These are phyloP conservation scores for Boloria euphrosyne DNA, from an alignment of 2,888 invertebrate species.

Conservation along the genomic window DNA sequence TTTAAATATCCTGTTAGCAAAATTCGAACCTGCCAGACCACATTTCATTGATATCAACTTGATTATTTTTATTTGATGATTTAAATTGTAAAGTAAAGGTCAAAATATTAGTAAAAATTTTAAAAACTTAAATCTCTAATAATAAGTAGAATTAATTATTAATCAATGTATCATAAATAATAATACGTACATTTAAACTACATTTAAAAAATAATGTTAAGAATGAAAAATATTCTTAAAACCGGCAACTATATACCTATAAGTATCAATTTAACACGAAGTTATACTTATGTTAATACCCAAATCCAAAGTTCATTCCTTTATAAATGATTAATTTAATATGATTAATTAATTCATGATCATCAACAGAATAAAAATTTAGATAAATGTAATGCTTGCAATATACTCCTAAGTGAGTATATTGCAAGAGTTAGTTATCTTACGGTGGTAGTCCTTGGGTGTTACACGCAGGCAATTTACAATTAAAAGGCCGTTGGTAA, in stretches of 20 bases:
- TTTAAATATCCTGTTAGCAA: constrained; percentile 27
- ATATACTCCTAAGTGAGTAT: not conserved
- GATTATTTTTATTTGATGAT: not conserved
- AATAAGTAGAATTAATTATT: too few relatives aligned
- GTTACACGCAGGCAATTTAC: constrained; percentile 20
- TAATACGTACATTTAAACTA: too few relatives aligned
- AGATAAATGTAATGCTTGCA: not conserved
- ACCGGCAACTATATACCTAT: too few relatives aligned
- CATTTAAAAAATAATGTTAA: too few relatives aligned
- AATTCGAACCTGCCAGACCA: constrained; percentile 17
- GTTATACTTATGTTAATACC: not conserved
- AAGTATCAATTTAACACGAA: too few relatives aligned
- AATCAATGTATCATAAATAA: too few relatives aligned
- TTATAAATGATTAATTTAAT: not conserved
- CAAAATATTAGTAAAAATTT: too few relatives aligned
- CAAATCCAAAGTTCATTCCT: not conserved
- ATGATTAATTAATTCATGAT: not conserved
- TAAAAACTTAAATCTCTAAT: too few relatives aligned
- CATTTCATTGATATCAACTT: constrained; percentile 24
- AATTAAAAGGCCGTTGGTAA: constrained; percentile 36
- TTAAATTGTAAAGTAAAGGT: too few relatives aligned
- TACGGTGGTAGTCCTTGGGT: constrained; percentile 23
- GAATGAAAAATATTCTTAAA: too few relatives aligned
- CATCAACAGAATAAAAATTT: constrained; percentile 3
- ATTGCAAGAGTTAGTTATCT: constrained; percentile 13